Conservation (phyloP, 1,140 invertebrate genomes). For the Thaumatotibia leucotreta region DNA sequence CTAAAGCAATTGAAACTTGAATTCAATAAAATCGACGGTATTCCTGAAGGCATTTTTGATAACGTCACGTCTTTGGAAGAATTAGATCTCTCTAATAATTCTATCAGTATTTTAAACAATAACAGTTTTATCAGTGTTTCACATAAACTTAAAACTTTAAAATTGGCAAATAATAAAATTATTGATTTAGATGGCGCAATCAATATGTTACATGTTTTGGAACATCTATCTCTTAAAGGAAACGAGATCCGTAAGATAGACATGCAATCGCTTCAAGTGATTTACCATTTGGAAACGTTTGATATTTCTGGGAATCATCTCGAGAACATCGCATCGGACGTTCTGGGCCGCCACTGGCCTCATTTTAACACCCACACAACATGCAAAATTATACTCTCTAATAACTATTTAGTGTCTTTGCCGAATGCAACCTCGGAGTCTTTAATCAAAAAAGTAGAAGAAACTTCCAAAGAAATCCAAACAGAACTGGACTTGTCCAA, state of each 20-base stretch:
- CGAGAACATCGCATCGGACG: constrained; percentile 35
- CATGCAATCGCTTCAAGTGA: constrained; percentile 47
- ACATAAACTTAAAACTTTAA: constrained; percentile 40
- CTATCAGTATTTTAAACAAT: constrained; percentile 43
- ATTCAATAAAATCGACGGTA: constrained; percentile 40
- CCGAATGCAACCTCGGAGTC: constrained; percentile 37
- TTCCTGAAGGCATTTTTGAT: constrained; percentile 44
- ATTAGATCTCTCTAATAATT: constrained; percentile 57
- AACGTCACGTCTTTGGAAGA: constrained; percentile 45
- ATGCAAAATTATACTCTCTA: constrained; percentile 54
- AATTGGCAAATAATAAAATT: constrained; percentile 54
- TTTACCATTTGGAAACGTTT: constrained; percentile 57
- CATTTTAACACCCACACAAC: constrained; percentile 45
- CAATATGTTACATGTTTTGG: constrained; percentile 46
- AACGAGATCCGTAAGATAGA: constrained; percentile 55
- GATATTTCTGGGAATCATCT: constrained; percentile 57
- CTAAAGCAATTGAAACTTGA: constrained; percentile 24
- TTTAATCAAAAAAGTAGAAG: constrained; percentile 23
- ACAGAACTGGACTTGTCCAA: constrained; percentile 54
- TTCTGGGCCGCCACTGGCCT: constrained; percentile 55
- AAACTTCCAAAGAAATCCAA: constrained; percentile 26
- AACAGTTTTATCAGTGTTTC: constrained; percentile 55
- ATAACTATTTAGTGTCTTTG: constrained; percentile 46
- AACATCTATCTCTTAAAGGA: constrained; percentile 47
- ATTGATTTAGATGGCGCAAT: constrained; percentile 57